Evolutionary conservation across 2,797 vertebrate genomes (phyloP).

Genomic region (Coregonus sp.): DNA sequence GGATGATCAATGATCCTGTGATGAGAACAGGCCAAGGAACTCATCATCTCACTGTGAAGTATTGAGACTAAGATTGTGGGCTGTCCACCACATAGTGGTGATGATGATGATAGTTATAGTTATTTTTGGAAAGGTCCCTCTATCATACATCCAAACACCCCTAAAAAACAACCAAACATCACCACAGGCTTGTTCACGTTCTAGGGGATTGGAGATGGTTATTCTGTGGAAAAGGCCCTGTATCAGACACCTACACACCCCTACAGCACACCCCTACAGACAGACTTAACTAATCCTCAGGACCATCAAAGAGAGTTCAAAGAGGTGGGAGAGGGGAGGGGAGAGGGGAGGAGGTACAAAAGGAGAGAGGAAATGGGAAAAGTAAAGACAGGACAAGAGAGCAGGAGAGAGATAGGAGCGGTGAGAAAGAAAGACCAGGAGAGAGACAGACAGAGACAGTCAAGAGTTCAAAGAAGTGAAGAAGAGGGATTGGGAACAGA

Average conservation of each 20-base stretch:
- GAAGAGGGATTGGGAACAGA: conserved; percentile 12
- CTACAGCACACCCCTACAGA: conserved; percentile 38
- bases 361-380: conserved; percentile 2
- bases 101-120: neutral
- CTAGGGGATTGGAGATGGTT: conserved; percentile 3
- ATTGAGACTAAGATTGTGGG: too few species aligned
- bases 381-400: conserved; percentile 10
- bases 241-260: conserved; percentile 28
- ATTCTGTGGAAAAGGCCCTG: conserved; percentile 38
- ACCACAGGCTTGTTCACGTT: neutral
- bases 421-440: neutral
- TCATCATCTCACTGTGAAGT: neutral
- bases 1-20: neutral
- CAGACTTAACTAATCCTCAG: conserved; percentile 58
- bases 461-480: conserved; percentile 21
- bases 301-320: conserved; percentile 57
- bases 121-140: too few species aligned
- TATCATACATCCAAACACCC: neutral
- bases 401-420: neutral
- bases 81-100: neutral
- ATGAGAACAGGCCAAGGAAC: neutral
- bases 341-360: neutral
- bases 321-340: conserved; percentile 33
- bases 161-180: too few species aligned
- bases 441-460: conserved; percentile 9